Evolutionary conservation across 2,888 invertebrate species (phyloP).

Genomic region (Tipula lateralis): DNA sequence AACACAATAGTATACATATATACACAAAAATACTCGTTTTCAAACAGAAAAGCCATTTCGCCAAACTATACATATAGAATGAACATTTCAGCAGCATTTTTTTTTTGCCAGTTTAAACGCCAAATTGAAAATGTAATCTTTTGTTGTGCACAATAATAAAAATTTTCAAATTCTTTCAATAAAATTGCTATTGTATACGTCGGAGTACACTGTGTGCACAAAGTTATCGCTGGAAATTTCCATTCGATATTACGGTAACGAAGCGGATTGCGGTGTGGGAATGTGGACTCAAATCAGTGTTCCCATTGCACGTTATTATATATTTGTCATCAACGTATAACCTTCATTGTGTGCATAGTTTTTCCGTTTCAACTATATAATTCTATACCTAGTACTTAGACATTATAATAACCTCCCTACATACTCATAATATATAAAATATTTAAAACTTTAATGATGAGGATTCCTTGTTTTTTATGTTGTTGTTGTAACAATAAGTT

Average conservation of each 20-base stretch:
- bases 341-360: background rate
- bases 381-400: conserved; percentile 5
- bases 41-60: no score
- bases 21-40: no score
- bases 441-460: background rate
- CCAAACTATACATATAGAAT: no score
- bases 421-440: no score
- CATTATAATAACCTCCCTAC: background rate
- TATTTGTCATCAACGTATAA: background rate
- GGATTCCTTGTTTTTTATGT: background rate
- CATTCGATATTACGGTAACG: background rate
- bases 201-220: no score
- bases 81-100: no score
- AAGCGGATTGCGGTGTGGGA: background rate
- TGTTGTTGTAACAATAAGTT: background rate
- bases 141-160: no score
- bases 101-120: no score
- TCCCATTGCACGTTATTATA: background rate
- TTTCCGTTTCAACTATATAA: background rate
- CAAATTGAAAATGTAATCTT: no score
- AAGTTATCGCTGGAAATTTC: background rate
- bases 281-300: background rate
- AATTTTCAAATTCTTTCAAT: no score
- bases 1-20: no score
- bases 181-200: no score